Conservation (phyloP, 2,797 vertebrate species). For the Mionectes olivaceus region DNA sequence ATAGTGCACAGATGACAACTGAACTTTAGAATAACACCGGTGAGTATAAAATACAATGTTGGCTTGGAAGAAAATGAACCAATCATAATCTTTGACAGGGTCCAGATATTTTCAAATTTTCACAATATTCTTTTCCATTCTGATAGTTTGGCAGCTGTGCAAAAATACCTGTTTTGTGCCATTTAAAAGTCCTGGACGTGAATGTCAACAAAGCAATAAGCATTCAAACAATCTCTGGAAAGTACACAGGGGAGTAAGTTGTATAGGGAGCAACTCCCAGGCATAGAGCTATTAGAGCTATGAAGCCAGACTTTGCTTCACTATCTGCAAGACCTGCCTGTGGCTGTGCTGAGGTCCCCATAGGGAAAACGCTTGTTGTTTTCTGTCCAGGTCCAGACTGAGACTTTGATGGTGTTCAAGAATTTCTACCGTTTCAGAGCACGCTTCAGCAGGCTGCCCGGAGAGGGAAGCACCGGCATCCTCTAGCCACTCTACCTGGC, state of each 20-base stretch:
- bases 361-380: not conserved
- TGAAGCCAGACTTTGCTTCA: not conserved
- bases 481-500: not conserved
- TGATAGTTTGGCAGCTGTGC: not conserved
- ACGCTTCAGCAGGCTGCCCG: fast-evolving
- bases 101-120: not conserved
- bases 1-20: not conserved
- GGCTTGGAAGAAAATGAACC: conserved; percentile 4
- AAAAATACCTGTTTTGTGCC: not conserved
- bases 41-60: not conserved
- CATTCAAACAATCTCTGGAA: not conserved
- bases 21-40: conserved; percentile 19
- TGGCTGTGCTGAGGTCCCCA: not conserved
- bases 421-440: not conserved
- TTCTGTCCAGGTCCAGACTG: not conserved
- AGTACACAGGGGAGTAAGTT: not conserved
- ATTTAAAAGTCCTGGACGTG: not conserved
- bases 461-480: not conserved
- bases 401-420: not conserved
- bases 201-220: not conserved
- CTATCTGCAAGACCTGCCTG: not conserved
- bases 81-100: not conserved
- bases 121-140: not conserved
- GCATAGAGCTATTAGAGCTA: not conserved
- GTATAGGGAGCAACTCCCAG: not conserved